Evolutionary conservation across 2,888 invertebrate genomes (phyloP).

Genomic region (Leptinotarsa tumamoca): DNA sequence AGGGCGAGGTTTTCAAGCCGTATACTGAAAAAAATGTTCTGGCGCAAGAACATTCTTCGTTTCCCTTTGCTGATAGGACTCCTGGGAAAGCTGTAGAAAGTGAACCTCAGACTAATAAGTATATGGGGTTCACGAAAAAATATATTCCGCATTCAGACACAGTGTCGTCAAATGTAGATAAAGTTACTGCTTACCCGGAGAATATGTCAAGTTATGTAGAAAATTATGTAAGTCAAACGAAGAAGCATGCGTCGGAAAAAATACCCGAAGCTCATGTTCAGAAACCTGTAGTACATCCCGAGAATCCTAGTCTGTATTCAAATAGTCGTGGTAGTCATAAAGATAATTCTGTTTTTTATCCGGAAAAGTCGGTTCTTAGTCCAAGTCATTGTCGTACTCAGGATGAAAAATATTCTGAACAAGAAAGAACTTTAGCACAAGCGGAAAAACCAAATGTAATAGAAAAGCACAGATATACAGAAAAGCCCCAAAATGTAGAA

Average conservation of each 20-base stretch:
- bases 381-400: neutral
- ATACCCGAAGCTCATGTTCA: neutral
- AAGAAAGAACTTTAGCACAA: neutral
- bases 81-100: neutral
- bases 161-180: neutral
- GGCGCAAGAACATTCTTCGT: neutral
- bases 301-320: neutral
- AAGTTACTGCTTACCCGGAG: neutral
- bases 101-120: neutral
- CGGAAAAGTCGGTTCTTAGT: neutral
- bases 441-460: neutral
- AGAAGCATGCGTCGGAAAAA: neutral
- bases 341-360: constrained; percentile 1
- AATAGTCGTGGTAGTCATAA: neutral
- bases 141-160: neutral
- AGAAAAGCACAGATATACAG: neutral
- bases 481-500: neutral
- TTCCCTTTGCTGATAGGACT: neutral
- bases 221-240: neutral
- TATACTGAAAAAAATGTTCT: constrained; percentile 9
- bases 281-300: neutral
- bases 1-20: constrained; percentile 26
- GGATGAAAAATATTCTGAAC: neutral
- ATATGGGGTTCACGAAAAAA: neutral
- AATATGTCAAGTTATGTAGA: neutral